Base-by-base conservation (phyloP, 2,888 invertebrate genomes). In the Abrostola triplasia region DNA sequence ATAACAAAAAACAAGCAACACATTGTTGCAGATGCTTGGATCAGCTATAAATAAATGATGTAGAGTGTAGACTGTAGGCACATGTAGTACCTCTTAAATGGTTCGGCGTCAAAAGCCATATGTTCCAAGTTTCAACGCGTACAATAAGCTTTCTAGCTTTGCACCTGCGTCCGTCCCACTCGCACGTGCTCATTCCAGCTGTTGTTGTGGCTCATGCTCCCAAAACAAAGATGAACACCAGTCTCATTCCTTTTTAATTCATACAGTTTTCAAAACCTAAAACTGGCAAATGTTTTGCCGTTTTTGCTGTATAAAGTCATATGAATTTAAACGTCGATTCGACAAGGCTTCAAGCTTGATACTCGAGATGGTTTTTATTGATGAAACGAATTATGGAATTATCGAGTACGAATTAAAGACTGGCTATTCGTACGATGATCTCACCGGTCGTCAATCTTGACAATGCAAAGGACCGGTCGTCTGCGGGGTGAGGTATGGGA, bases 401-500 rank as follows among this genome's bases (percentile, higher is more conserved):
- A 89, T 90, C 83, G 84, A 84, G 78, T 85, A 87, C 73, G 83
- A 88, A 90, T 90, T 87, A 86, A 87, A 87, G 81, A 82, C 81
- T 82, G 79, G 80, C 83, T 84, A 85, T 87, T 87, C 85, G 83
- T 85, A 71, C 86, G 93, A 92, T 94, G 93, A 94, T 93, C 94
- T 93, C 93, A 94, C 90, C 91, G 88, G 85, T 90, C 88, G 90
- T 92, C 91, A 92, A 92, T 92, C 91, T 92, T 92, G 92, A 93
- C 94, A 94, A 93, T 93, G 92, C 93, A 89, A 90, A 92, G 92
- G 92, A 92, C 92, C 92, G 92, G 93, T 92, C 87, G 88, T 70
- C 71, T 87, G 86, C 77, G 92, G 83, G 89, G 87, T 70, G 85
- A 76, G 89, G 86, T 70, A 80, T 67, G 85, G 76, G 87, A 79